Conservation (phyloP, 2,113 vertebrate genomes). For the Saimiri boliviensis region DNA sequence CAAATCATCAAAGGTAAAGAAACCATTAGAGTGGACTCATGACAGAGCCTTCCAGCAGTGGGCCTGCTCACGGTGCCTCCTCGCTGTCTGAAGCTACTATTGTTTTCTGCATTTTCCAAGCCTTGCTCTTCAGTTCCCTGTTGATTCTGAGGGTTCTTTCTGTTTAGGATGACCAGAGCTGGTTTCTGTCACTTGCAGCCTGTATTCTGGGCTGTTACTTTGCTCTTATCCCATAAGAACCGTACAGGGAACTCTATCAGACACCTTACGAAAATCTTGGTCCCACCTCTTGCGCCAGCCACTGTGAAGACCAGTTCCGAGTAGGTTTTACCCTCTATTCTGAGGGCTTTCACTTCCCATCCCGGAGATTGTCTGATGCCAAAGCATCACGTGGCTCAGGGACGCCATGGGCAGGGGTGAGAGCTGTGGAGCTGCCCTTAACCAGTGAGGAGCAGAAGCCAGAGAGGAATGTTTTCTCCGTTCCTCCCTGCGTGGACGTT, state of each 20-base stretch:
- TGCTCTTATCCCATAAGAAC: neutral
- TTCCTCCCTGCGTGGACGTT: fast-evolving
- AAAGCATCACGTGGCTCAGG: neutral
- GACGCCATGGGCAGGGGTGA: neutral
- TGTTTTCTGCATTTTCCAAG: neutral
- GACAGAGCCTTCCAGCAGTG: neutral
- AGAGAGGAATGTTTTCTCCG: neutral
- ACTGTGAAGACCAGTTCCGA: neutral
- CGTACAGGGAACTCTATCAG: neutral
- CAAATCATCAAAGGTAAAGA: neutral
- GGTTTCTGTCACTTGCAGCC: neutral
- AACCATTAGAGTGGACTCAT: neutral
- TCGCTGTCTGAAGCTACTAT: neutral
- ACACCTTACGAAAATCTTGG: neutral
- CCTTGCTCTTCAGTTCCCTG: neutral
- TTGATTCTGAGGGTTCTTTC: neutral
- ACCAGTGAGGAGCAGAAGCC: neutral
- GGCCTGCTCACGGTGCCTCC: neutral
- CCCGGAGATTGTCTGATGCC: neutral
- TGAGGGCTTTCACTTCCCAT: neutral
- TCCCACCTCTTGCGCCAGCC: neutral
- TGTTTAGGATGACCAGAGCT: neutral
- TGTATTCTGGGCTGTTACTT: neutral
- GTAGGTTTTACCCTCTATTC: neutral
- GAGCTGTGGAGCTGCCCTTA: too few species aligned